Evolutionary conservation across 2,888 invertebrate genomes (phyloP), one percentile per base, ranked within the genome.

Genomic region (Drosophila maculinotata): DNA sequence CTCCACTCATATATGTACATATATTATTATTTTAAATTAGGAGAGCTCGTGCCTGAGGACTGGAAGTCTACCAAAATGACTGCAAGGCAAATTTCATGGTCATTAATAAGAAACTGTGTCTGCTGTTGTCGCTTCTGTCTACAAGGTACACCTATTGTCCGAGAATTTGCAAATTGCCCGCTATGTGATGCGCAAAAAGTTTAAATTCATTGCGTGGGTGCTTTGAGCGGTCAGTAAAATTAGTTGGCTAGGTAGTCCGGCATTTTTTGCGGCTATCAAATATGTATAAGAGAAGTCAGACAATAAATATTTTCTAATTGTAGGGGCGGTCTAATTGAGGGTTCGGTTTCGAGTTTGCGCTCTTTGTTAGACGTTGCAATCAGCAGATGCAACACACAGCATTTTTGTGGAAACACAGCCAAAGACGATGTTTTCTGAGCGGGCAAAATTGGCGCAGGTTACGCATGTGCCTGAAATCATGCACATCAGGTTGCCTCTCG

Each of bases 1-100:
- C 15, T 6, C 1, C 9, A 20, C 8, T 30, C 35, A 48, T 62
- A n/a, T n/a, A n/a, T n/a, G n/a, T 42, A 48, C 31, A 63, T n/a
- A 42, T 58, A 7, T 41, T 28, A 41, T 35, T 35, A 42, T 57
- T 48, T 52, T 6, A 52, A 62, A 53, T 62, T 47, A 45, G 26
- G 49, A 45, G 45, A 42, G 41, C 52, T 64, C 74, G 66, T 84
- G 84, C 78, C 81, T 65, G 59, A 60, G 66, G 69, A 56, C 60
- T 63, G 68, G 60, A 66, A 53, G 76, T 83, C 87, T 72, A 68
- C 69, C 60, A 45, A 66, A 76, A 76, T 75, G 75, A 64, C 84
- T 84, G 28, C 60, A 56, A 75, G 86, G 87, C 88, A 79, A 79
- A 89, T 89, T 90, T 90, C 80, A 90, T 90, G 90, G 87, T 86